A percentile compares a stretch with the other conserved stretches of the same genome.
phyloP scores from a whole-genome alignment of 2,113 vertebrate species.

The Muscicapa adusta region DNA sequence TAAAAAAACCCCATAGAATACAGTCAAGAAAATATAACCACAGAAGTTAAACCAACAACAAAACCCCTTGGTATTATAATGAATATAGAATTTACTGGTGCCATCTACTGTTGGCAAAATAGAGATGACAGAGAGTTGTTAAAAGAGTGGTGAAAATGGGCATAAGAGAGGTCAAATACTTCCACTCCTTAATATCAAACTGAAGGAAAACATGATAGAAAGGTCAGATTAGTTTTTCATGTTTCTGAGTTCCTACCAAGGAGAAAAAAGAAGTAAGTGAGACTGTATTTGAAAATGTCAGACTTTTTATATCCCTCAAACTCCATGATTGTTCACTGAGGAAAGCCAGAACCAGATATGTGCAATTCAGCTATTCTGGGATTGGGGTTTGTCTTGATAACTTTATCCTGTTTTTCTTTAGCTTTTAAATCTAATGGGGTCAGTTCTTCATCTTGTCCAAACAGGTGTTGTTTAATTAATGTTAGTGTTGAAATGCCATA shows the following conservation, averaged over 20 bases:
- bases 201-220: neutral
- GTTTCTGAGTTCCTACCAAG: neutral
- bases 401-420: neutral
- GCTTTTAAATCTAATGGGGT: neutral
- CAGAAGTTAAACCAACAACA: neutral
- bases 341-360: neutral
- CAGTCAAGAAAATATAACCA: neutral
- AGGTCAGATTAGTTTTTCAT: neutral
- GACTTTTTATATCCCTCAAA: neutral
- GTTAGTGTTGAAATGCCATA: neutral
- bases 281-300: neutral
- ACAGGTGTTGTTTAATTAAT: neutral
- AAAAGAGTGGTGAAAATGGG: neutral
- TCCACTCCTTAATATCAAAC: neutral
- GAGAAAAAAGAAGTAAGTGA: neutral
- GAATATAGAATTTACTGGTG: slow-evolving; percentile 51
- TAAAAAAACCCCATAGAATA: neutral
- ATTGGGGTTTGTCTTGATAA: neutral
- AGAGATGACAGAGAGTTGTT: neutral
- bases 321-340: neutral
- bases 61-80: neutral
- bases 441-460: neutral
- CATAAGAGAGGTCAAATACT: neutral
- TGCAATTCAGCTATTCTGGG: neutral
- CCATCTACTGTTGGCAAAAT: slow-evolving; percentile 62